Evolutionary conservation across 2,888 invertebrate species (phyloP), one percentile per base, ranked within the genome.

Genomic region (Neocrepidodera transversa): DNA sequence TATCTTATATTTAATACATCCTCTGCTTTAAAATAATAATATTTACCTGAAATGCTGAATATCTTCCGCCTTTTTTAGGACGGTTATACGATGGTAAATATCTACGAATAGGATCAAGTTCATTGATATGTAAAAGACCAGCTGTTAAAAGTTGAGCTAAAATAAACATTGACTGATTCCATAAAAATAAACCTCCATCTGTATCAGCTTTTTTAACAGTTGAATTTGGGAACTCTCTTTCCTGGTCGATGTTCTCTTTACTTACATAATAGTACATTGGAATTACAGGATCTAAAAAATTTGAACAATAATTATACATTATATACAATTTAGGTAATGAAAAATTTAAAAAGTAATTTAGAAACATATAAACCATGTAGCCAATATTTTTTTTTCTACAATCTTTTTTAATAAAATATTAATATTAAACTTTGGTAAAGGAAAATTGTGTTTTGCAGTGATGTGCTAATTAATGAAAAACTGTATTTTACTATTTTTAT

Each of bases 131-230:
- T 53, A 97, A 82, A 61, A 97, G 82, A 0, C 93, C 92, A 20
- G 91, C 92, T 1, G 94, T 95, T 60, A 99, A 82, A 47, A 99
- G 82, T 78, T 97, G 94, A 0, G 96, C 90, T 70, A 99, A 90
- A 62, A 99, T 87, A 80, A 96, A 97, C 82, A 99, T 84, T 0
- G 98, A 89, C 82, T 99, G 98, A 67, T 96, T 96, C 97, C 97
- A 97, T 32, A 97, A 83, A 80, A 91, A 96, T 57, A 93, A 76
- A 0, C 89, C 87, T 16, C 82, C 81, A 42, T 85, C 83, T 60
- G 82, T 82, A 79, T 68, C 64, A 32, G 76, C 65, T 35, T 71
- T 70, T 52, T 74, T 72, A 8, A 65, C 62, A 6, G 72, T 69
- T 20, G 73, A 68, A 66, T 76, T 89, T 0, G 92, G 91, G 23